phyloP scores from a whole-genome alignment of 2,113 vertebrate genomes.

The Epinephelus cyanopodus region DNA sequence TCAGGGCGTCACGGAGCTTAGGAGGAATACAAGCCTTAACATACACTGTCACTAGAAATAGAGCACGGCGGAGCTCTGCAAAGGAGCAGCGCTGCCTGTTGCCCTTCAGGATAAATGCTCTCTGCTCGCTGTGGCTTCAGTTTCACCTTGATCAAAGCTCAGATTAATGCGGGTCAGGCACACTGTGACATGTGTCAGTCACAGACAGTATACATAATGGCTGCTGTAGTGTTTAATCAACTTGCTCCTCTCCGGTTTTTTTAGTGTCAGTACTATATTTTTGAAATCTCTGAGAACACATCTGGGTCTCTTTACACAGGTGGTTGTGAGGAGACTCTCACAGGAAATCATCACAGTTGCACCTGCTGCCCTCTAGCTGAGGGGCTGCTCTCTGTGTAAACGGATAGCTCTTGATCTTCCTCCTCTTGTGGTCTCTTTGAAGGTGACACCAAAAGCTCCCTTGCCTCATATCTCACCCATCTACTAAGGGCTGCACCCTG shows the following conservation, averaged over 20 bases:
- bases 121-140: neutral
- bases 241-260: too few relatives aligned
- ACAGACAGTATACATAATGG: neutral
- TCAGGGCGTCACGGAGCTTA: slow-evolving; percentile 74
- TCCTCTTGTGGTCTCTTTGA: slow-evolving; percentile 68
- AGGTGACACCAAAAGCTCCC: slow-evolving; percentile 56
- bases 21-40: slow-evolving; percentile 64
- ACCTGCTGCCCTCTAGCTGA: slow-evolving; percentile 29
- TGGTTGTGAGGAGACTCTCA: slow-evolving; percentile 1
- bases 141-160: slow-evolving; percentile 64
- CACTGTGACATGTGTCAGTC: neutral
- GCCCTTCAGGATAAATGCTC: slow-evolving; percentile 60
- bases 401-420: slow-evolving; percentile 68
- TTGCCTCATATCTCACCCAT: slow-evolving; percentile 16
- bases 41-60: slow-evolving; percentile 75
- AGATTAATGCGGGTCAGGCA: neutral
- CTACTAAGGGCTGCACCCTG: slow-evolving; percentile 1
- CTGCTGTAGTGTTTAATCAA: neutral
- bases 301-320: neutral
- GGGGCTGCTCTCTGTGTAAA: slow-evolving; percentile 61
- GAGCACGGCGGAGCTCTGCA: slow-evolving; percentile 54
- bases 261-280: neutral
- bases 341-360: slow-evolving; percentile 38
- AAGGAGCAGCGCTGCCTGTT: slow-evolving; percentile 36
- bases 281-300: neutral